Base-by-base conservation (phyloP, 2,888 invertebrate genomes). In the Hesperia comma region DNA sequence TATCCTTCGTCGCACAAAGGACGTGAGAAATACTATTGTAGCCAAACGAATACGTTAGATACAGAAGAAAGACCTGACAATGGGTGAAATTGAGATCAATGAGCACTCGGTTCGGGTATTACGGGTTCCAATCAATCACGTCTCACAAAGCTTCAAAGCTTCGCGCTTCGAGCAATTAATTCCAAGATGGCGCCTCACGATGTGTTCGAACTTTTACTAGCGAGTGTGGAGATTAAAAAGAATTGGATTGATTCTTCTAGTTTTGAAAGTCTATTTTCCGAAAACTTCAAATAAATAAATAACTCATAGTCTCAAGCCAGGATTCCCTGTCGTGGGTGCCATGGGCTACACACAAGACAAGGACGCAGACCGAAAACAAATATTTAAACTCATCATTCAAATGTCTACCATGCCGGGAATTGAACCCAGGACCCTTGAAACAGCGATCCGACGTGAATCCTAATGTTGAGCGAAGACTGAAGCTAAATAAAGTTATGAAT, bases 161-260 rank as follows among this genome's bases (percentile, higher is more conserved):
- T 46, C 17, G 7, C 15, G 19, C 15, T 49, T 5, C 49, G 3
- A 19, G 17, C 33, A 49, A 60, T 60, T 60, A 60, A 33, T 33
- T 60, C 33, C 33, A 49, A 60, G 49, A 60, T 37, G 60, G 60
- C 60, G 60, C 15, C 14, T 49, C 17, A 19, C 19, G 19, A 60
- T 60, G 26, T 37, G 37, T 15, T 26, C 6, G 10, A 32, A 46
- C 46, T 37, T 49, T 37, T 49, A n/a, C 37, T 8, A 17, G 43
- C 43, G 7, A 46, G 43, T 46, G 43, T 17, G 43, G 8, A 7
- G 17, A 46, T 37, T 46, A 17, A 17, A 46, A 46, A 46, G 0
- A 15, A 46, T 46, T 17, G 17, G 43, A 46, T 6, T 7, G 43
- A 46, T 17, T 17, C 17, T 17, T 17, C 17, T 46, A 12, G 37